phyloP scores from a whole-genome alignment of 2,888 invertebrate genomes.

The Danaus chrysippus region DNA sequence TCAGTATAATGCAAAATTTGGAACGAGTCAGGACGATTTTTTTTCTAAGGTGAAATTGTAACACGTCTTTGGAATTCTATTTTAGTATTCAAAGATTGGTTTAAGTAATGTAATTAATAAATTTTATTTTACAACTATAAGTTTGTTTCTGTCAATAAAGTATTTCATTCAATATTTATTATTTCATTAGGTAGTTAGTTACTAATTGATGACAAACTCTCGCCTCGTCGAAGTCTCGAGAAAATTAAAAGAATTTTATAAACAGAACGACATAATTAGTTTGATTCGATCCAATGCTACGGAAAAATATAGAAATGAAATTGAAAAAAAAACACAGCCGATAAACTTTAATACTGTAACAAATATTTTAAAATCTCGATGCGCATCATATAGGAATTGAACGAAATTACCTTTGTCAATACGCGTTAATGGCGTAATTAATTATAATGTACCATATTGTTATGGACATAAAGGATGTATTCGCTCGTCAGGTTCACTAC shows the following conservation, averaged over 20 bases:
- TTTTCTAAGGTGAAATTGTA: slow-evolving; percentile 1
- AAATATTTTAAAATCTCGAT: slow-evolving; percentile 28
- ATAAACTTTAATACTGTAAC: not conserved
- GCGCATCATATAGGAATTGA: slow-evolving; percentile 36
- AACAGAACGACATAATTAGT: too few species aligned
- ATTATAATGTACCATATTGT: slow-evolving; percentile 25
- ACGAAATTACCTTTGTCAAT: slow-evolving; percentile 39
- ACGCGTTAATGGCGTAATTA: slow-evolving; percentile 24
- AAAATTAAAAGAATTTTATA: too few species aligned
- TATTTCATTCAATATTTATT: too few species aligned
- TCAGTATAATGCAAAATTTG: slow-evolving; percentile 2
- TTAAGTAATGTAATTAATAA: too few species aligned
- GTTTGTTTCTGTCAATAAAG: too few species aligned
- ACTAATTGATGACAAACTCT: too few species aligned
- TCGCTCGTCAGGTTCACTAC: slow-evolving; percentile 17
- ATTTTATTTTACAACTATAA: too few species aligned
- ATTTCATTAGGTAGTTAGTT: too few species aligned
- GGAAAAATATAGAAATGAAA: too few species aligned
- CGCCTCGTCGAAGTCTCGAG: too few species aligned
- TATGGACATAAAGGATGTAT: slow-evolving; percentile 23
- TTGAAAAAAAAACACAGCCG: not conserved
- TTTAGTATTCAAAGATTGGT: not conserved
- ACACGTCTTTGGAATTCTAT: not conserved
- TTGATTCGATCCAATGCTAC: too few species aligned
- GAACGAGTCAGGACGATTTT: not conserved